Base-by-base conservation (phyloP, 2,113 vertebrate species). In the Pteruthius melanotis region DNA sequence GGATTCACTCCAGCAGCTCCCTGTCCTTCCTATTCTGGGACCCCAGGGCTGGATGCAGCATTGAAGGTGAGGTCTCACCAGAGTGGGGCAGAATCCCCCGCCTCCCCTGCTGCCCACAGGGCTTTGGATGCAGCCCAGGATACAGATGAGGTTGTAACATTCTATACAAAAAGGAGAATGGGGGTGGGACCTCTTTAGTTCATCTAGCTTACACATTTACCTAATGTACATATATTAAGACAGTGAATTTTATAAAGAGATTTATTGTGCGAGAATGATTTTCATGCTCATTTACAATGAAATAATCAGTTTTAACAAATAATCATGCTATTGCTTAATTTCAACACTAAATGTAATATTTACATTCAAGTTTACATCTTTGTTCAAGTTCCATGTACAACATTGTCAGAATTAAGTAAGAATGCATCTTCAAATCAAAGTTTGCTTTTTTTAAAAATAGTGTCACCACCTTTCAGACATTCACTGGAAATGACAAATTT, bases 351-450 rank as follows among this genome's bases (percentile, higher is more conserved):
- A 91, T 88, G 97, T 93, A 82, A 80, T 98, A 98, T 98, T 97
- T 99, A 99, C 98, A 99, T 99, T 99, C 98, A 99, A 99, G 98
- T 99, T 98, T 98, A 97, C 97, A 95, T 28, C 18, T 94, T 97
- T 95, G 86, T 97, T 93, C 97, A 97, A 95, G 94, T 96, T 96
- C 95, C 92, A 93, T 19, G 66, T 94, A 94, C 35, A 88, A 90
- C 53, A 83, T 63, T 86, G 26, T 94, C 93, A 91, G 92, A 95
- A 94, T 61, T 61, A 76, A 91, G 27, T 80, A 91, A 83, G 93
- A 95, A 90, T 75, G 77, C 84, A 92, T 93, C 96, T 96, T 93
- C 87, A 82, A 91, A 87, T 93, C 91, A 95, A 88, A 84, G 57
- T 80, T 17, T 44, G 39, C 30, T 30, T 65, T 35, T 44, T 85